Conservation (phyloP, 64 coral and sea anemone species). For the Cladopsammia gracilis region DNA sequence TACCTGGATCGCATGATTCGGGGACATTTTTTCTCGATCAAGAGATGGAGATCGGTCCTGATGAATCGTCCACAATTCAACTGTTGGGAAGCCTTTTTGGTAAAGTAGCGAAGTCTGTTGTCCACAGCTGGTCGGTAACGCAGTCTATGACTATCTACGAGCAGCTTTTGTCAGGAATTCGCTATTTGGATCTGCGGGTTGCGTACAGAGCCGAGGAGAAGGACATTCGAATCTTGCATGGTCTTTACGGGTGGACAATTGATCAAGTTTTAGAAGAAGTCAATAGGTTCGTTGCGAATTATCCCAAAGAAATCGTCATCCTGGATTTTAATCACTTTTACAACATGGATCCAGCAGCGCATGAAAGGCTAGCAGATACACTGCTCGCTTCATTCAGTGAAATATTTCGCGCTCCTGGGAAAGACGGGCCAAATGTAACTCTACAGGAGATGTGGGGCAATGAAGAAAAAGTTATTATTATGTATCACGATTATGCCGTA, state of each 20-base stretch:
- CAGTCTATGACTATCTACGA: conserved; percentile 91
- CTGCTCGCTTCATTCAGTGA: conserved; percentile 85
- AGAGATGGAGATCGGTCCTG: conserved; percentile 84
- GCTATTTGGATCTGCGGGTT: conserved; percentile 92
- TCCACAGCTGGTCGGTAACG: conserved; percentile 89
- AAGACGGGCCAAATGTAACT: conserved; percentile 78
- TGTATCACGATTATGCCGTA: conserved; percentile 85
- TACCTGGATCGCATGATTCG: conserved; percentile 98
- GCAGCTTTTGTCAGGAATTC: conserved; percentile 84
- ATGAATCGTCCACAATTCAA: conserved; percentile 80
- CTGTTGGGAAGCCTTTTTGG: conserved; percentile 81
- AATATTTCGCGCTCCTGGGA: conserved; percentile 72
- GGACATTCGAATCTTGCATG: conserved; percentile 86
- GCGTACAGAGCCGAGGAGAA: conserved; percentile 83
- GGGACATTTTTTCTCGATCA: conserved; percentile 92
- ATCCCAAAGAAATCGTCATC: conserved; percentile 83
- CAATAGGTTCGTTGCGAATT: conserved; percentile 69
- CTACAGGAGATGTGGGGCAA: conserved; percentile 94
- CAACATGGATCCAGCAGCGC: conserved; percentile 82
- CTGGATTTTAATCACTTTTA: conserved; percentile 88
- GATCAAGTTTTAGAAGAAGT: conserved; percentile 87
- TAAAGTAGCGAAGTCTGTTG: conserved; percentile 79
- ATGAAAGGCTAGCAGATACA: conserved; percentile 84
- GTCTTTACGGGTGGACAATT: conserved; percentile 85
- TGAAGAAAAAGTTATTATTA: conserved; percentile 84